Conservation (phyloP, 2,113 vertebrate genomes). For the Pelusios castaneus region DNA sequence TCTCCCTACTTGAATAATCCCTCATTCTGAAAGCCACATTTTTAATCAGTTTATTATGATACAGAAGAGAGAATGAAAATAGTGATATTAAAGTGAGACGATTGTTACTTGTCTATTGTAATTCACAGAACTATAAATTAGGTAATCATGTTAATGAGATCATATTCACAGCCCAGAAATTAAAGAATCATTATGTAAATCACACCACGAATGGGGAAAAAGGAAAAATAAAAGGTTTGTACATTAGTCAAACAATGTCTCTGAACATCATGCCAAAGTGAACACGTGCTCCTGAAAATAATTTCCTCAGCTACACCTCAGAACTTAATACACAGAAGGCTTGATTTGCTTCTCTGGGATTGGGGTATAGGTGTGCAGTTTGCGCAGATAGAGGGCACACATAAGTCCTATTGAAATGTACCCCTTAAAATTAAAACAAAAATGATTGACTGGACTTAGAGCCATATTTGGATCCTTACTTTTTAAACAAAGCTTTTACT, state of each 20-base stretch:
- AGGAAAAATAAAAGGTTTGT: constrained; percentile 15
- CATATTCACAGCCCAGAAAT: constrained; percentile 37
- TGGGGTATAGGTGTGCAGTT: rapidly evolving
- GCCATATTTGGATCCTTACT: background rate
- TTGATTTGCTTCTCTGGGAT: background rate
- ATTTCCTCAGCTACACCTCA: background rate
- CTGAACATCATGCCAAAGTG: background rate
- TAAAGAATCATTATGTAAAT: constrained; percentile 66
- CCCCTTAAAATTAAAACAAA: background rate
- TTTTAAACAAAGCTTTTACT: background rate
- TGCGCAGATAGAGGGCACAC: background rate
- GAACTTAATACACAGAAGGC: background rate
- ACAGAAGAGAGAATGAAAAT: constrained; percentile 27
- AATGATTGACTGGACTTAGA: background rate
- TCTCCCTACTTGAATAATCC: background rate
- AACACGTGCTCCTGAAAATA: constrained; percentile 11
- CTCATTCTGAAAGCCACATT: background rate
- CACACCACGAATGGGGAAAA: background rate
- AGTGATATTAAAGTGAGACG: constrained; percentile 13
- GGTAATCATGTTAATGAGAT: constrained; percentile 67
- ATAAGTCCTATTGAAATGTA: background rate
- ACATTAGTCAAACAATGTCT: background rate
- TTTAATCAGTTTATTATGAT: constrained; percentile 45
- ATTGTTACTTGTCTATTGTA: constrained; percentile 49
- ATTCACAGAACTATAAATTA: constrained; percentile 60